A percentile compares a stretch with the other conserved stretches of the same genome.
phyloP scores from a whole-genome alignment of 1,140 invertebrate species.

The Aricia agestis region DNA sequence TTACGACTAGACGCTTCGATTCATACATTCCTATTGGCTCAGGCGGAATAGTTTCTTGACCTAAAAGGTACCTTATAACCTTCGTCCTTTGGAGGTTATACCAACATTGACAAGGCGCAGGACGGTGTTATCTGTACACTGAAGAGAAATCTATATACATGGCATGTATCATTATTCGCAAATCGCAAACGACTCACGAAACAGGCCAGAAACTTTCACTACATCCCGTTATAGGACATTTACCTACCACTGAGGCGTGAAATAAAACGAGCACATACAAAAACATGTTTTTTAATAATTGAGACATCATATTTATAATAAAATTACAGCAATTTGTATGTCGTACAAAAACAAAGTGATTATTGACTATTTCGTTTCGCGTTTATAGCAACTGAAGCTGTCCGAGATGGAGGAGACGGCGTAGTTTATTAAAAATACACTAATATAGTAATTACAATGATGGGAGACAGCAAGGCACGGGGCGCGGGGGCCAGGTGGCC shows the following conservation, averaged over 20 bases:
- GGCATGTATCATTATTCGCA: neutral
- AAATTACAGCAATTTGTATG: conserved; percentile 73
- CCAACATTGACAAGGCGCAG: too few species aligned
- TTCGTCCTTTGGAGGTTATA: too few species aligned
- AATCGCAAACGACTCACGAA: neutral
- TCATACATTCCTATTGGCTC: too few species aligned
- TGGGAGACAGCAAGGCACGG: conserved; percentile 63
- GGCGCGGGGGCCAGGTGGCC: conserved; percentile 47
- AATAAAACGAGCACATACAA: conserved; percentile 54
- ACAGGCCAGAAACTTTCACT: conserved; percentile 37
- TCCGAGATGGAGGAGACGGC: conserved; percentile 51
- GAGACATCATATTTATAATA: conserved; percentile 55
- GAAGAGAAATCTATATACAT: too few species aligned
- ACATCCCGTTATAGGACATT: conserved; percentile 29
- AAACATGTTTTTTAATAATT: conserved; percentile 69
- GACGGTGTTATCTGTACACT: too few species aligned
- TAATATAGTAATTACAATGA: conserved; percentile 44
- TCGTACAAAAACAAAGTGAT: conserved; percentile 61
- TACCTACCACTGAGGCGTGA: conserved; percentile 27
- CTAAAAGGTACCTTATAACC: too few species aligned
- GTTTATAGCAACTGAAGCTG: conserved; percentile 64
- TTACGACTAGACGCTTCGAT: too few species aligned
- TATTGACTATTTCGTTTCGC: conserved; percentile 65
- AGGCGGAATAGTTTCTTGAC: too few species aligned
- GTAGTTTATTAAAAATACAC: conserved; percentile 51